Evolutionary conservation across 2,888 invertebrate species (phyloP), one percentile per base, ranked within the genome.

Genomic region (Tetramorium bicarinatum): DNA sequence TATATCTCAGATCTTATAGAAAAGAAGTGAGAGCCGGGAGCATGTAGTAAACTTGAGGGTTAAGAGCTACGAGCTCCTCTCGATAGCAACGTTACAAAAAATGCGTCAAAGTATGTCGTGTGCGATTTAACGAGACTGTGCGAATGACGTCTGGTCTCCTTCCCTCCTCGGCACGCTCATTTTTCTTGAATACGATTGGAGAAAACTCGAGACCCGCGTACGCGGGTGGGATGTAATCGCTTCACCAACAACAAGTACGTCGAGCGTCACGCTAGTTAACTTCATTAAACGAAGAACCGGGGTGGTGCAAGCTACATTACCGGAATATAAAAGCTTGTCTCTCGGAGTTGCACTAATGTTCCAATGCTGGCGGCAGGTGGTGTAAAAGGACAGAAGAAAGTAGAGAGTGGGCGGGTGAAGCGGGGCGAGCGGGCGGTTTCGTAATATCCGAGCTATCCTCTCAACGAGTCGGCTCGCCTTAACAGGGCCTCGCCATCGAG

Each of bases 401-500:
- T 21, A n/a, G 29, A 21, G 61, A 41, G 1, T 13, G 34, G 34
- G 8, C 8, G 82, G 76, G 62, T 21, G 83, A 52, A 81, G 81
- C 21, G 41, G 74, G 87, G 41, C 21, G 56, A 41, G 72, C 56
- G 83, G 81, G 75, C 66, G 81, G 66, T 62, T 82, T 89, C 79
- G 56, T 84, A 88, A 88, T 87, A 89, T 88, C 85, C 89, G 44
- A 87, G 89, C 82, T 38, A 87, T 66, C 83, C 82, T 84, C 79
- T 84, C 85, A 72, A 85, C 84, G 82, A 86, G 88, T 62, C 84
- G 81, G 85, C 83, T 77, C 87, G 69, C 86, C 79, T 89, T 91
- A 89, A 87, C 89, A 84, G 85, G 85, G 85, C 79, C 83, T 84
- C 75, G 84, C 86, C 86, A 90, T 85, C 84, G 83, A 90, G 89